Conservation (phyloP, 2,888 invertebrate genomes). For the Hololepta plana region DNA sequence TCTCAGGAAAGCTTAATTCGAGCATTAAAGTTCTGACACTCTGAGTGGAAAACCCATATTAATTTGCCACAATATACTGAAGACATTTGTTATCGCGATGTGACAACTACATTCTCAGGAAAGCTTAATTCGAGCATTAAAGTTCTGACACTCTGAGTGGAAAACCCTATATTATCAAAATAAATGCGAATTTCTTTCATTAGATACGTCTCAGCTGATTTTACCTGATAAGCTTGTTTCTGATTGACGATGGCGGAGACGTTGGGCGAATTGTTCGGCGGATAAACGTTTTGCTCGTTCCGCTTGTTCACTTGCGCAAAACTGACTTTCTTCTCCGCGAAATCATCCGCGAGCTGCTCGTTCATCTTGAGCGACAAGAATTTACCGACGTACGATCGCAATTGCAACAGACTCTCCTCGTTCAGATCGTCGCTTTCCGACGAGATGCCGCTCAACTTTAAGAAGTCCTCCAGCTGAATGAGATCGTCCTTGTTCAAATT, state of each 20-base stretch:
- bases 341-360: constrained; percentile 43
- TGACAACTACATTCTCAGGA: too few species aligned
- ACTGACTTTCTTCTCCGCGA: constrained; percentile 49
- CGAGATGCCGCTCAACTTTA: constrained; percentile 51
- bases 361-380: constrained; percentile 53
- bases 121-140: too few species aligned
- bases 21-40: too few species aligned
- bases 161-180: too few species aligned
- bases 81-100: too few species aligned
- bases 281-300: too few species aligned
- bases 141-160: too few species aligned
- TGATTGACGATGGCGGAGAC: constrained; percentile 42
- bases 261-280: constrained; percentile 60
- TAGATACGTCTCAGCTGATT: constrained; percentile 6
- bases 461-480: constrained; percentile 49
- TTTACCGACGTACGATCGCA: constrained; percentile 51
- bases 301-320: constrained; percentile 50
- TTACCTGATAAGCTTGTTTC: constrained; percentile 41
- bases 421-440: constrained; percentile 48
- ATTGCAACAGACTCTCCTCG: constrained; percentile 49
- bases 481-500: constrained; percentile 42
- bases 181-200: too few species aligned
- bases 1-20: too few species aligned
- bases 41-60: too few species aligned
- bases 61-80: too few species aligned